These are phyloP conservation scores for Labeo rohita DNA, from an alignment of 2,113 vertebrate species.

Conservation along the genomic window DNA sequence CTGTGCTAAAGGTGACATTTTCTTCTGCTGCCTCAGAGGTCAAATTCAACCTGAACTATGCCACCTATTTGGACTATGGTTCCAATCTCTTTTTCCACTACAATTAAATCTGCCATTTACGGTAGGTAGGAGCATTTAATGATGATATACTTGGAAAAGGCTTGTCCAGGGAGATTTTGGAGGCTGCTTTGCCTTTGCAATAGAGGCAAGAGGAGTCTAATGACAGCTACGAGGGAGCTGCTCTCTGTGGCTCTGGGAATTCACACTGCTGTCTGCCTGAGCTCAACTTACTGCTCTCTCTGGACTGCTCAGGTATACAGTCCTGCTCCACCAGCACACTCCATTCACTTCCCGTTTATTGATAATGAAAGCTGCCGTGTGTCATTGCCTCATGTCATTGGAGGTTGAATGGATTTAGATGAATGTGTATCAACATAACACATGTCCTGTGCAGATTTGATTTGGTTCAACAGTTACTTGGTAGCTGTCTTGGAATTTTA, in stretches of 20 bases:
- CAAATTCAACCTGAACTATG: neutral
- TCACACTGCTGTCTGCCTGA: constrained; percentile 40
- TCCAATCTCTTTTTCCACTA: neutral
- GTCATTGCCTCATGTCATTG: constrained; percentile 17
- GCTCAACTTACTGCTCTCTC: constrained; percentile 49
- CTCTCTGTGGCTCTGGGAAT: constrained; percentile 50
- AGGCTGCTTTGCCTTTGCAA: constrained; percentile 43
- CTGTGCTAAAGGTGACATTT: constrained; percentile 71
- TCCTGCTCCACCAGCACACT: constrained; percentile 27
- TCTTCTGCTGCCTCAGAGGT: constrained; percentile 36
- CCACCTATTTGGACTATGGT: neutral
- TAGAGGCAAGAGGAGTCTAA: constrained; percentile 48
- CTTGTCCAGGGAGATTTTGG: constrained; percentile 26
- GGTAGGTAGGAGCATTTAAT: constrained; percentile 5
- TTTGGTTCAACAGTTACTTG: neutral
- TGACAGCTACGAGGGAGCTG: constrained; percentile 52
- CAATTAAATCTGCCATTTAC: constrained; percentile 31
- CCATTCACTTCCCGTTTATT: constrained; percentile 22
- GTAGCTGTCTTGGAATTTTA: neutral
- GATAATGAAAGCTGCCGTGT: constrained; percentile 19
- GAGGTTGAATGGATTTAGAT: constrained; percentile 13
- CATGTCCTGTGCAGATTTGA: constrained; percentile 5
- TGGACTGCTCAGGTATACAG: constrained; percentile 50
- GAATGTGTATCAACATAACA: neutral
- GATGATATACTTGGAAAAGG: constrained; percentile 12